Base-by-base conservation (phyloP, 2,113 vertebrate species). In the Porphyrio hochstetteri region DNA sequence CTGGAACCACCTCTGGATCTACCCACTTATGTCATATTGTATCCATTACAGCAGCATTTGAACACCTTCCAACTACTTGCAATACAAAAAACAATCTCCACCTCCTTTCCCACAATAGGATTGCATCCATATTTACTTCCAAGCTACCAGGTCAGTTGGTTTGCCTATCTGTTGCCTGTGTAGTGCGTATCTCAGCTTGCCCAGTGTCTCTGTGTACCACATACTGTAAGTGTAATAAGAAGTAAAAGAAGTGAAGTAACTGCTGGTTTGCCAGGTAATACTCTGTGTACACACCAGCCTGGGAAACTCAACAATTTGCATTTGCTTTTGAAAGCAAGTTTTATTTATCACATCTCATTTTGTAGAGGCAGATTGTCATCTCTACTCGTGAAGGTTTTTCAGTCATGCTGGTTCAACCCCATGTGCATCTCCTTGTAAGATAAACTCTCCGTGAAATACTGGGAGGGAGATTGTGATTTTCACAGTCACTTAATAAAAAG, bases 401-500 rank as follows among this genome's bases (percentile, higher is more conserved):
- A 46, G 48, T 74, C 79, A 40, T 42, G 50, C 38, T 72, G 29
- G 27, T 76, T 71, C 67, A 90, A 68, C 55, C 28, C 46, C 38
- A 33, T 18, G n/a, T 82, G 74, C 28, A 65, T 35, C 40, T 82
- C 46, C 52, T 72, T 70, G 29, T 75, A 86, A 86, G 65, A 97
- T 93, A 93, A 96, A 60, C 29, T 52, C 50, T 67, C 29, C 48
- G 42, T 46, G 61, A 94, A 94, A 91, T 75, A 59, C 21, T 64
- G 23, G 53, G 21, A 46, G 82, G 21, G 46, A 90, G 60, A 77
- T 90, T 95, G 91, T 91, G 29, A 86, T 94, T 96, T 95, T 86
- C 52, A 59, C 55, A 86, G 60, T 63, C 48, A 60, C 93, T 90
- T 95, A 96, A 97, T 94, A 95, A 94, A 92, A 93, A 75, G 38